Conservation (phyloP, 2,113 vertebrate genomes). For the Trichechus manatus region DNA sequence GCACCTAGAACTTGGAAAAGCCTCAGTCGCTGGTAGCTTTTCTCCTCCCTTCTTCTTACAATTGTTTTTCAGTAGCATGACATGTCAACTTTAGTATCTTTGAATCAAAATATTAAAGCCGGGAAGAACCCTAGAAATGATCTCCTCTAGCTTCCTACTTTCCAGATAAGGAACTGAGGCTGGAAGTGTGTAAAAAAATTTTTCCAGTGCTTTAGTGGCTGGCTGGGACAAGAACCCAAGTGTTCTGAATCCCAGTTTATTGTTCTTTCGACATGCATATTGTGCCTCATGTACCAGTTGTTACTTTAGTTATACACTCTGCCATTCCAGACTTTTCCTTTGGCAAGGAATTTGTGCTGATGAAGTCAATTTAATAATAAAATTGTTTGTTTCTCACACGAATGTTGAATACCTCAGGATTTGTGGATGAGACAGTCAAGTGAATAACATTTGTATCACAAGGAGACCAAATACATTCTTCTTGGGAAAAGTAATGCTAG, state of each 20-base stretch:
- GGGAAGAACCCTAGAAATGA: not conserved
- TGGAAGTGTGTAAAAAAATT: not conserved
- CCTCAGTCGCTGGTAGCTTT: not conserved
- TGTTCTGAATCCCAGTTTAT: not conserved
- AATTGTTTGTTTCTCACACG: not conserved
- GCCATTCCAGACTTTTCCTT: slow-evolving; percentile 24
- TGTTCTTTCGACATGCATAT: not conserved
- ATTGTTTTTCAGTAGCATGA: not conserved
- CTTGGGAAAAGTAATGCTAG: not conserved
- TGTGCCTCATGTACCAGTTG: not conserved
- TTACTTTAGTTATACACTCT: slow-evolving; percentile 36
- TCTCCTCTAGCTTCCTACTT: not conserved
- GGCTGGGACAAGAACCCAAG: not conserved
- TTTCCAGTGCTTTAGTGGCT: not conserved
- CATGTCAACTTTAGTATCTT: not conserved
- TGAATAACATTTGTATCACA: not conserved
- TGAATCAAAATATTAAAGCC: not conserved
- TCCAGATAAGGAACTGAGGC: not conserved
- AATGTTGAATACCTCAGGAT: slow-evolving; percentile 5
- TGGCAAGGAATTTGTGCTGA: slow-evolving; percentile 24
- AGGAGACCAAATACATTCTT: not conserved
- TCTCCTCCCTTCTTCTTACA: not conserved
- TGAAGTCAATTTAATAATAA: slow-evolving; percentile 36
- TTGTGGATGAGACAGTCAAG: not conserved
- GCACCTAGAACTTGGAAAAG: not conserved